A percentile compares a stretch with the other conserved stretches of the same genome.
These are phyloP conservation scores for Cyprinodon variegatus DNA, from an alignment of 2,113 vertebrate genomes.

Conservation along the genomic window DNA sequence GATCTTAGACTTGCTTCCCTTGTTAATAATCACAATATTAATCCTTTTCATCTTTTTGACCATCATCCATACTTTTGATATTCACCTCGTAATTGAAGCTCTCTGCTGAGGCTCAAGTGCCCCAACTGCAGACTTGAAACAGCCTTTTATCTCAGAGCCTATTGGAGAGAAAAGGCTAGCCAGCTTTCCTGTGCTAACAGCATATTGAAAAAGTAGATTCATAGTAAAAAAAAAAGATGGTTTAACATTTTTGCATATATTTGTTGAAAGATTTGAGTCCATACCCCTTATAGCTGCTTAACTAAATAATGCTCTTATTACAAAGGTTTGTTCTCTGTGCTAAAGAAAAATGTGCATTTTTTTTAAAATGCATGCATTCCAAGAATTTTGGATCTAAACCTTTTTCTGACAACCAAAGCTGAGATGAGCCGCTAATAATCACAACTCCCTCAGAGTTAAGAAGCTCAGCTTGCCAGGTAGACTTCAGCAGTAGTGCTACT, in stretches of 20 bases:
- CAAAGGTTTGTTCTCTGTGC: no score
- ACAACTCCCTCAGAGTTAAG: no score
- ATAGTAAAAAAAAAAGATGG: background rate
- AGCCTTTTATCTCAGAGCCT: conserved; percentile 4
- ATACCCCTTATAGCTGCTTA: background rate
- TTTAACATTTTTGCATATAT: background rate
- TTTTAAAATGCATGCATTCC: no score
- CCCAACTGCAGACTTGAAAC: conserved; percentile 1
- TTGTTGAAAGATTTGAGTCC: background rate
- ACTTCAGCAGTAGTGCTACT: no score
- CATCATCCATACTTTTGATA: background rate
- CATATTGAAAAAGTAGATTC: background rate
- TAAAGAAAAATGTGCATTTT: no score
- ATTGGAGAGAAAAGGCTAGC: conserved; percentile 4
- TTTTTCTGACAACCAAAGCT: no score
- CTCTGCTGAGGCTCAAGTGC: conserved; percentile 14
- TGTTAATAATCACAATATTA: background rate
- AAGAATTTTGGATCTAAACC: no score
- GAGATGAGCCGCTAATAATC: no score
- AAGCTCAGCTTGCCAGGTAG: no score
- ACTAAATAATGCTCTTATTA: no score
- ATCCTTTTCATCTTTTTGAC: background rate
- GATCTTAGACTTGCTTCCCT: background rate
- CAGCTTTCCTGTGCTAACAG: background rate
- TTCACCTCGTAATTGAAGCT: conserved; percentile 44